Percentiles rank a stretch among this genome's conserved stretches.
Conservation (phyloP, 2,888 invertebrate genomes). For the Ennomos erosarius region DNA sequence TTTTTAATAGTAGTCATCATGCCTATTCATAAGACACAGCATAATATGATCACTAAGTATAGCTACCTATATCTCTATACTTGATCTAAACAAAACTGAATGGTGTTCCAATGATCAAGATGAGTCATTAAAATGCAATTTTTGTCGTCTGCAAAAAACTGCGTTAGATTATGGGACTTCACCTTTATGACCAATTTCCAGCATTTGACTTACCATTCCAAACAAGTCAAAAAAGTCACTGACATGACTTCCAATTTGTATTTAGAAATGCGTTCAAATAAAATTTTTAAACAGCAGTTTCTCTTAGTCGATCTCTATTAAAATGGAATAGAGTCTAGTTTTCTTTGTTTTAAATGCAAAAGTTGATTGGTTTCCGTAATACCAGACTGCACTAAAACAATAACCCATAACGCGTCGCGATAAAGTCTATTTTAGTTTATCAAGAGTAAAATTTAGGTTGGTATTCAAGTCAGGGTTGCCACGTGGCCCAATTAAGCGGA, state of each 20-base stretch:
- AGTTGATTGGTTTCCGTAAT: not conserved
- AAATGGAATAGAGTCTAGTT: conserved; percentile 35
- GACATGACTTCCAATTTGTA: conserved; percentile 61
- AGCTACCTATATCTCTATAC: too few relatives aligned
- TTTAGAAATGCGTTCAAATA: conserved; percentile 67
- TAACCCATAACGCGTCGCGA: conserved; percentile 31
- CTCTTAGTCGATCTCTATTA: conserved; percentile 35
- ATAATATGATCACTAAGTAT: too few relatives aligned
- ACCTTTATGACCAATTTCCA: conserved; percentile 17
- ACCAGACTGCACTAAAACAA: conserved; percentile 34
- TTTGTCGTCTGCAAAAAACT: too few relatives aligned
- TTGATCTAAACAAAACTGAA: too few relatives aligned
- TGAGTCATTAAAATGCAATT: too few relatives aligned
- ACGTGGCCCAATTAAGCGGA: conserved; percentile 74
- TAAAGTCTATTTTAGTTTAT: conserved; percentile 35
- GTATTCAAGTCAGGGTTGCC: conserved; percentile 53
- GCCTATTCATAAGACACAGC: too few relatives aligned
- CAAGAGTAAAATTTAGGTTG: conserved; percentile 27
- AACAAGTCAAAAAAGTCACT: conserved; percentile 53
- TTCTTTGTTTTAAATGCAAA: conserved; percentile 12
- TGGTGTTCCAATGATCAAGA: too few relatives aligned
- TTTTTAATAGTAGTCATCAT: too few relatives aligned
- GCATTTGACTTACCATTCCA: conserved; percentile 36
- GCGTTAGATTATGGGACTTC: not conserved
- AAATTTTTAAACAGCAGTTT: conserved; percentile 42